Evolutionary conservation across 2,888 invertebrate species (phyloP).

Genomic region (Andrena trimmerana): DNA sequence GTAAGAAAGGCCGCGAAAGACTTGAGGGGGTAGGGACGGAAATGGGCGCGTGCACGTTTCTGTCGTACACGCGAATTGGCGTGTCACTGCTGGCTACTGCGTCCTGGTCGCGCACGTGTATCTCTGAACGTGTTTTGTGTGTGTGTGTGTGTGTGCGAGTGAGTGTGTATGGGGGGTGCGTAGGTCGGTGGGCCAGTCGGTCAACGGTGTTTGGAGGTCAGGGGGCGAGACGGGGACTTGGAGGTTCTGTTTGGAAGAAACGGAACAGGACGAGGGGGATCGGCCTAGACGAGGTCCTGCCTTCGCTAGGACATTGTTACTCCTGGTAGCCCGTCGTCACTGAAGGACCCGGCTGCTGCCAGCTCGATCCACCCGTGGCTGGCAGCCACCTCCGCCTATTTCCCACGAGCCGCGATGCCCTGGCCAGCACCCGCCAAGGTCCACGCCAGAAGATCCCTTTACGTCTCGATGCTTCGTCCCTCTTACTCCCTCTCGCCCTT

Average conservation of each 20-base stretch:
- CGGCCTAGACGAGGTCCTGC: constrained; percentile 77
- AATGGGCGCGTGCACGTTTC: background rate
- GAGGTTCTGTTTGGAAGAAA: constrained; percentile 68
- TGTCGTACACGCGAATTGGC: constrained; percentile 10
- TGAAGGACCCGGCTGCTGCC: constrained; percentile 61
- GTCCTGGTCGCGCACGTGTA: constrained; percentile 22
- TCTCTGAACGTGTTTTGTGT: constrained; percentile 19
- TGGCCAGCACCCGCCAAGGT: constrained; percentile 43
- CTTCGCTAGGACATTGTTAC: constrained; percentile 83
- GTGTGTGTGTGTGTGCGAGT: background rate
- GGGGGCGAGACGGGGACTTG: constrained; percentile 34
- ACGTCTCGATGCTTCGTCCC: constrained; percentile 15
- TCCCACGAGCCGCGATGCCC: constrained; percentile 57
- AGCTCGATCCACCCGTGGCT: constrained; percentile 62
- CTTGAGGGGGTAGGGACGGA: constrained; percentile 1
- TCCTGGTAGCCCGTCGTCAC: constrained; percentile 62
- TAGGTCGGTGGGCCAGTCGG: constrained; percentile 35
- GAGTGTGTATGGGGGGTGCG: constrained; percentile 44
- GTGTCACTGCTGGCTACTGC: constrained; percentile 35
- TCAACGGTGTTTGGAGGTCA: constrained; percentile 32
- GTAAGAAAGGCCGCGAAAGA: background rate
- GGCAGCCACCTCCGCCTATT: constrained; percentile 71
- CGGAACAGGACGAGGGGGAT: constrained; percentile 78
- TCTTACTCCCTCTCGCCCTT: constrained; percentile 12
- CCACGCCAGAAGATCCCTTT: constrained; percentile 34